Evolutionary conservation across 1,140 invertebrate species (phyloP), one percentile per base, ranked within the genome.

Genomic region (Macrobrachium rosenbergii): DNA sequence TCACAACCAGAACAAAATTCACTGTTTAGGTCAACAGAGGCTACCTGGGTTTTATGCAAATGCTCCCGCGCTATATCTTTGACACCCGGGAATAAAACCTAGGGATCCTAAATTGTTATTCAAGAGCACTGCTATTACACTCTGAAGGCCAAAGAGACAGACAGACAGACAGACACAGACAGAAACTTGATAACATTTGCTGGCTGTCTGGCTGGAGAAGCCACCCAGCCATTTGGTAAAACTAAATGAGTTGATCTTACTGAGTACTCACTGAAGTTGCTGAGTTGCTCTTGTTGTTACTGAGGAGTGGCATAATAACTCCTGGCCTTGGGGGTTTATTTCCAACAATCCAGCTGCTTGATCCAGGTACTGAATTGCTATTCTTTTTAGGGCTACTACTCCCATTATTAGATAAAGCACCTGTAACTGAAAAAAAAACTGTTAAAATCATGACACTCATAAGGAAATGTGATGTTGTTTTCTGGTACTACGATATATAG

Each of bases 201-300:
- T 52, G 52, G 12, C 6, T 52, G 7, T 52, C 52, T 52, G 7
- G 8, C 52, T 52, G 52, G 12, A 52, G 12, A 52, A 52, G 52
- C 52, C 12, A 52, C 52, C 2, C 76, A 64, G 28, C 16, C n/a
- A 64, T 37, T 60, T 23, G 63, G 58, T 23, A 77, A 59, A 43
- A 79, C 45, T 16, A 21, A 63, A 19, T 45, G 75, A 80, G n/a
- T n/a, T 45, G 59, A 37, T 73, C 12, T 52, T 64, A n/a, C 72
- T 72, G 37, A 28, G 28, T 16, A 88, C 89, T 89, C 21, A 89
- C 87, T 43, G 89, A 89, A n/a, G 83, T 87, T 23, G 85, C 86
- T 0, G 89, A 89, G 43, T 72, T 82, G 17, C 89, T 73, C 69
- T 88, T 81, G 23, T 82, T 67, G 3, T n/a, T 69, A 17, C 73